phyloP scores from a whole-genome alignment of 2,113 vertebrate species.

The Sylvilagus bachmani region DNA sequence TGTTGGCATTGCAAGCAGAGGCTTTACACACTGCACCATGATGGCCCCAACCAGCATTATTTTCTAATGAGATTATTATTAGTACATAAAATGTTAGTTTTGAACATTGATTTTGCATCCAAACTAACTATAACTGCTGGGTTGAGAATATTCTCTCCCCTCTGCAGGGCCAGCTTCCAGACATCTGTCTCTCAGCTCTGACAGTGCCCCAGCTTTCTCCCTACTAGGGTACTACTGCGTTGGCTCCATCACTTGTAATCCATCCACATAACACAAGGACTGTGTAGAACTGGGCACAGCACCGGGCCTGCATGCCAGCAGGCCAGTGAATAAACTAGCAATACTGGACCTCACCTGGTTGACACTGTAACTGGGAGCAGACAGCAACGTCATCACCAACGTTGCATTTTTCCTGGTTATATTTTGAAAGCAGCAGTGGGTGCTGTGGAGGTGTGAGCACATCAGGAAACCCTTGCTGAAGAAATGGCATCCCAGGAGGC shows the following conservation, averaged over 20 bases:
- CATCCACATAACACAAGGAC: background rate
- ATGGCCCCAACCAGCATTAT: background rate
- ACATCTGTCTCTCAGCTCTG: background rate
- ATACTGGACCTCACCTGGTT: background rate
- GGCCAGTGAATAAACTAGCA: background rate
- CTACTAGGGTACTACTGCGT: background rate
- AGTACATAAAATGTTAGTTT: background rate
- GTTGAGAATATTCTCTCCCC: background rate
- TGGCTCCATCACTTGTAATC: background rate
- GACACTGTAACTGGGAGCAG: constrained; percentile 14
- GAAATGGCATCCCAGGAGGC: constrained; percentile 33
- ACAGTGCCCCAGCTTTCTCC: background rate
- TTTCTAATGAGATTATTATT: constrained; percentile 35
- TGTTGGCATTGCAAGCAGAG: no score
- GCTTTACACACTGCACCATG: no score
- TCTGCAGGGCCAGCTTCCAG: background rate
- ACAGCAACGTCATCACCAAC: background rate
- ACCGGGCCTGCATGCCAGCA: background rate
- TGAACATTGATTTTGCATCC: constrained; percentile 27
- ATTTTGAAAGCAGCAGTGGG: background rate
- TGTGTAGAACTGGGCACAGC: background rate
- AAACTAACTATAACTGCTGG: constrained; percentile 22
- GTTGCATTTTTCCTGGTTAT: background rate
- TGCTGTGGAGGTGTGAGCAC: background rate
- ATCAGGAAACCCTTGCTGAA: constrained; percentile 8